Conservation (phyloP, 1,140 invertebrate species). For the Camponotus floridanus region DNA sequence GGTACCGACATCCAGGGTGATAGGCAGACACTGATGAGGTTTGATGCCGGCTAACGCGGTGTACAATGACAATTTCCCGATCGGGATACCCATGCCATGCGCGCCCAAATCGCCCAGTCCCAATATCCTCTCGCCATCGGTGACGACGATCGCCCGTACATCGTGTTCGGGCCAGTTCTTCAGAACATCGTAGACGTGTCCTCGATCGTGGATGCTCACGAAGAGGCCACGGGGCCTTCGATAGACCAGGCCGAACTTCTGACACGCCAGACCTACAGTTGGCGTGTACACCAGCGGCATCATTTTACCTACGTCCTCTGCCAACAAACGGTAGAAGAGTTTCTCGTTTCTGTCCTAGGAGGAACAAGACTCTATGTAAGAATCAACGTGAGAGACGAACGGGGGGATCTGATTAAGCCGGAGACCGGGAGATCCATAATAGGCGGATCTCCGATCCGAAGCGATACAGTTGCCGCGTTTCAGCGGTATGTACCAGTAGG, state of each 20-base stretch:
- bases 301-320: slow-evolving; percentile 95
- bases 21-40: slow-evolving; percentile 95
- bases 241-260: slow-evolving; percentile 98
- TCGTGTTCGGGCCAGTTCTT: slow-evolving; percentile 96
- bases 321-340: slow-evolving; percentile 96
- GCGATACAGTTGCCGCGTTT: slow-evolving; percentile 6
- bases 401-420: slow-evolving; percentile 3
- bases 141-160: slow-evolving; percentile 96
- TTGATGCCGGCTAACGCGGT: slow-evolving; percentile 97
- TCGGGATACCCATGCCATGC: slow-evolving; percentile 97
- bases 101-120: slow-evolving; percentile 97
- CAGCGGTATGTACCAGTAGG: slow-evolving; percentile 87
- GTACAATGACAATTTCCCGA: slow-evolving; percentile 96
- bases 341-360: slow-evolving; percentile 94
- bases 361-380: slow-evolving; percentile 41
- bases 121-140: slow-evolving; percentile 97
- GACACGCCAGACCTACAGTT: slow-evolving; percentile 97
- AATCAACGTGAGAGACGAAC: not conserved
- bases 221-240: slow-evolving; percentile 97
- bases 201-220: slow-evolving; percentile 98
- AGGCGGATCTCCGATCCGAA: slow-evolving; percentile 17
- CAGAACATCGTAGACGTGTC: slow-evolving; percentile 94
- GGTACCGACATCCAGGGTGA: slow-evolving; percentile 97
- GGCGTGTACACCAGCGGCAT: slow-evolving; percentile 98
- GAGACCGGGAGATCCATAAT: not conserved